Base-by-base conservation (phyloP, 92 coral and sea anemone species). In the Paramuricea clavata region DNA sequence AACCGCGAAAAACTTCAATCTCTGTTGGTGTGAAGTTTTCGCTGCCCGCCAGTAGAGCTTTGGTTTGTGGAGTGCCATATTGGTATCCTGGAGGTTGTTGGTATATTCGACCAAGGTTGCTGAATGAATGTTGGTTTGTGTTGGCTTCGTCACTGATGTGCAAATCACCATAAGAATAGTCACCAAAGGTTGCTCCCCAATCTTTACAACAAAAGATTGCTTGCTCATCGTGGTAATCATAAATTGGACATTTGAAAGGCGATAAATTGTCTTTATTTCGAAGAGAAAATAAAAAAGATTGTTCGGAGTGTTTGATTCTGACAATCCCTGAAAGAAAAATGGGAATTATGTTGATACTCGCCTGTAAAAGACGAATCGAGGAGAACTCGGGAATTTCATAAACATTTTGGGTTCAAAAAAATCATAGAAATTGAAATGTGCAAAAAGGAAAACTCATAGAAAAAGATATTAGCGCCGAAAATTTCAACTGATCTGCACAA, bases 11-110 rank as follows among this genome's bases (percentile, higher is more conserved):
- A 1, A 57, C 65, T 57, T 57, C 65, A 25, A 57, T 12, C 17
- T 57, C 65, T 3, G 65, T n/a, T n/a, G 65, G 65, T 17, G 10
- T 25, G 65, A 57, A 57, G 9, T 57, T 5, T 9, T n/a, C 26
- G 17, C 65, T 57, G 31, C 65, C 65, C 31, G 65, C 65, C 31
- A 57, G 65, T 27, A 57, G 30, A 57, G 65, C 26, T 57, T 57
- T 57, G 65, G 65, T 57, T 57, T 57, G 65, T 23, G 30, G 17
- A 57, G 65, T 57, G 26, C 31, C 31, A n/a, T 0, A 6, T 23
- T 57, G 65, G n/a, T n/a, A 57, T n/a, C 26, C 27, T 2, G 65
- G 65, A 2, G 65, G 65, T 0, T 2, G 27, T 57, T 57, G 27
- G 65, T 57, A 57, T 23, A 9, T 6, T 1, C n/a, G 26, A 25